A percentile compares a stretch with the other conserved stretches of the same genome.
These are phyloP conservation scores for Anoplophora glabripennis DNA, from an alignment of 1,140 invertebrate genomes.

Conservation along the genomic window DNA sequence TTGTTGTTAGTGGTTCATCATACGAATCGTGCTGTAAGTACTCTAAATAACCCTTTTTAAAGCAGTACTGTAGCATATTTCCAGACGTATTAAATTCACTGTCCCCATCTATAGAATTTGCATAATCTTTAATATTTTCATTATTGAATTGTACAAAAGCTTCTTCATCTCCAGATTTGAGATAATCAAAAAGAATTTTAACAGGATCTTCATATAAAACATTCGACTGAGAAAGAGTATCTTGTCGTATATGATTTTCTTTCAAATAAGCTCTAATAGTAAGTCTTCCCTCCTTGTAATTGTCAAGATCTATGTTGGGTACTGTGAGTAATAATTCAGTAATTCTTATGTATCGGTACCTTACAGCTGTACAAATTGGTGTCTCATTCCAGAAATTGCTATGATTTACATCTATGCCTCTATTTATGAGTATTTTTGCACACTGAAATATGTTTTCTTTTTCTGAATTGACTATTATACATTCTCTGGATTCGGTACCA, in stretches of 20 bases:
- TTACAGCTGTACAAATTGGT: conserved; percentile 27
- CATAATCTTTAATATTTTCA: conserved; percentile 23
- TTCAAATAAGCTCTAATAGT: conserved; percentile 24
- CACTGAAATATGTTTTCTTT: conserved; percentile 19
- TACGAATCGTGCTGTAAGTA: conserved; percentile 15
- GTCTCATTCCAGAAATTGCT: conserved; percentile 32
- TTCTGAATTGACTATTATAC: conserved; percentile 23
- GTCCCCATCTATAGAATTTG: conserved; percentile 12
- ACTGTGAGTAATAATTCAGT: conserved; percentile 15
- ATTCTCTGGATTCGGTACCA: conserved; percentile 19
- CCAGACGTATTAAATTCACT: conserved; percentile 14
- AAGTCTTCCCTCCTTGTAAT: conserved; percentile 16
- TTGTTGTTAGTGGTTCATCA: background rate
- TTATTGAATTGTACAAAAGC: conserved; percentile 26
- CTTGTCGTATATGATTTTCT: conserved; percentile 17
- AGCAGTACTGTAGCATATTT: conserved; percentile 28
- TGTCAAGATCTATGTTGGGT: conserved; percentile 24
- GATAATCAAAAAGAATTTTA: conserved; percentile 20
- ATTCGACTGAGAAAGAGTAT: background rate
- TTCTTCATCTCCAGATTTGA: conserved; percentile 28
- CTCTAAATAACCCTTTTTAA: conserved; percentile 27
- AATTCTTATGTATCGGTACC: conserved; percentile 19
- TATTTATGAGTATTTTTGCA: conserved; percentile 21
- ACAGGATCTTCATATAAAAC: background rate
- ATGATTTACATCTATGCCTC: conserved; percentile 28